Conservation (phyloP, 2,888 invertebrate genomes). For the Anarsia innoxiella region DNA sequence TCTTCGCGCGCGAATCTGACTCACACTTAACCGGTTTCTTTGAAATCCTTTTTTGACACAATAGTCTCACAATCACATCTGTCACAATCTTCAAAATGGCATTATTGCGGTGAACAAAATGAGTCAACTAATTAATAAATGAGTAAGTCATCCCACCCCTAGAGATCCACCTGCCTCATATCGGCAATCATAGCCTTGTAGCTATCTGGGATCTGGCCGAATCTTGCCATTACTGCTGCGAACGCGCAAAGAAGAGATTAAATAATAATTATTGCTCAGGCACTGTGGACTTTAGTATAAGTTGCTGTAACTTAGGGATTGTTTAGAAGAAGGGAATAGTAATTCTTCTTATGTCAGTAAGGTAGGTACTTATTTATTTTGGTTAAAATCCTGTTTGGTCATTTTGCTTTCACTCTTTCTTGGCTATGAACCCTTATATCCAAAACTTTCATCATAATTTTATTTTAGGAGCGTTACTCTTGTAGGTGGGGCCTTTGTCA, state of each 20-base stretch:
- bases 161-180: constrained; percentile 23
- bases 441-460: too few relatives aligned
- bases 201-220: constrained; percentile 17
- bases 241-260: constrained; percentile 9
- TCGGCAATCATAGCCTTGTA: constrained; percentile 24
- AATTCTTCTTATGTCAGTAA: too few relatives aligned
- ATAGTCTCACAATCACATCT: not conserved
- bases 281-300: too few relatives aligned
- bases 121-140: not conserved
- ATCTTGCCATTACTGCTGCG: constrained; percentile 18
- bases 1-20: not conserved
- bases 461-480: too few relatives aligned
- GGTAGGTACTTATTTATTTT: too few relatives aligned
- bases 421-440: too few relatives aligned
- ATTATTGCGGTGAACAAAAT: not conserved
- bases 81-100: too few relatives aligned
- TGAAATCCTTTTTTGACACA: not conserved
- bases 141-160: not conserved
- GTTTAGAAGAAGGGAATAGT: too few relatives aligned
- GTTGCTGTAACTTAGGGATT: too few relatives aligned
- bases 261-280: constrained; percentile 16
- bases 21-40: not conserved
- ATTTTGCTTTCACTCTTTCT: too few relatives aligned
- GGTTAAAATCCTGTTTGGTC: too few relatives aligned
- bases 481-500: too few relatives aligned